Evolutionary conservation across 2,113 vertebrate species (phyloP), one percentile per base, ranked within the genome.

Genomic region (Cnemophilus loriae): DNA sequence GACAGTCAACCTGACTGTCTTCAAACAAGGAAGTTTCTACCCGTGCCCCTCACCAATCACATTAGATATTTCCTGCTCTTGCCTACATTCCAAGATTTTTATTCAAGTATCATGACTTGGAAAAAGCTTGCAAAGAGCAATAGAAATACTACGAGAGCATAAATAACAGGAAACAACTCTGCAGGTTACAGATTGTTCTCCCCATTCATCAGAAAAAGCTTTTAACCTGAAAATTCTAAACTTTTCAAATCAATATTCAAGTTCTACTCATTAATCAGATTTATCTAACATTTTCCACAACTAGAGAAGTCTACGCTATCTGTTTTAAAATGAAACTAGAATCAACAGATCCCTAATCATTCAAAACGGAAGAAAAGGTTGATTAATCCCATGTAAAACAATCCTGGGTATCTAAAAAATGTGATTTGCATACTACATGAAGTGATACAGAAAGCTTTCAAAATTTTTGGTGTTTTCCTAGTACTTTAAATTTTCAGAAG

Each of bases 41-140:
- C 21, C 0, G 0, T 44, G 13, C 3, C 33, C n/a, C 27, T 44
- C 35, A 74, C 9, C 30, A 53, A 26, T 13, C 67, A 37, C 22
- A 50, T 13, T 5, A 28, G 5, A 27, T 50, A 53, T 9, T 64
- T n/a, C 41, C 42, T 67, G 24, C 20, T 44, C 68, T 44, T 71
- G 35, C 14, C 20, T 39, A 6, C 14, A 46, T 47, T 28, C 20
- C 1, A 3, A 49, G 64, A 32, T 53, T 69, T 52, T 73, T 37
- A n/a, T 26, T 76, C 55, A 71, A 49, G 21, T 39, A 46, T 10
- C 3, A 3, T 6, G 10, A 39, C 41, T 70, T 68, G 33, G 19
- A 64, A 53, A 71, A 78, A 68, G 16, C n/a, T 61, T 1, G 1
- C 55, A 35, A 56, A 73, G 52, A 57, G 30, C 8, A 2, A 1